Percentiles rank a stretch among this genome's conserved stretches.
Conservation (phyloP, 92 coral and sea anemone species). For the Blastomussa wellsi region DNA sequence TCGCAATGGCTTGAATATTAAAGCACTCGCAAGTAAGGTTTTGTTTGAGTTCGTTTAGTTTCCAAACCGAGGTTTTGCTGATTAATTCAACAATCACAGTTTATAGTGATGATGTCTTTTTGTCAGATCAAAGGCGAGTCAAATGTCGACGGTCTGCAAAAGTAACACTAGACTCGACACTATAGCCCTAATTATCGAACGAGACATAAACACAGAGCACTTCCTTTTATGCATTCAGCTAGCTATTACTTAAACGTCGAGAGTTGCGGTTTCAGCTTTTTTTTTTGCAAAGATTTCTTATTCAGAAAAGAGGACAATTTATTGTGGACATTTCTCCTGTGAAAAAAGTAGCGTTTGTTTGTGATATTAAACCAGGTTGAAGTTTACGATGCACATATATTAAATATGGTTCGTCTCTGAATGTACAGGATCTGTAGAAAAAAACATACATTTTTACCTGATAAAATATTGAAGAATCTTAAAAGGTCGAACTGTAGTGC, state of each 20-base stretch:
- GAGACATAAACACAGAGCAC: slow-evolving; percentile 17
- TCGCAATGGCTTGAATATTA: slow-evolving; percentile 17
- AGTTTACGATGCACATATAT: slow-evolving; percentile 1
- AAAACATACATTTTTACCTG: slow-evolving; percentile 10
- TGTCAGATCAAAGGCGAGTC: not conserved
- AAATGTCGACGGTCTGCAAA: not conserved
- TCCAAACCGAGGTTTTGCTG: not conserved
- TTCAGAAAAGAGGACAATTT: not conserved
- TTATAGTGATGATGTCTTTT: not conserved
- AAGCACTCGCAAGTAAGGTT: not conserved
- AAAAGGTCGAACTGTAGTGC: not conserved
- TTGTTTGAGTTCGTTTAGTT: not conserved
- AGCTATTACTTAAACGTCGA: slow-evolving; percentile 7
- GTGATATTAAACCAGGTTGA: slow-evolving; percentile 20
- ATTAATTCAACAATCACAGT: not conserved
- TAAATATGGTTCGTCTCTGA: not conserved
- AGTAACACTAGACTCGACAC: slow-evolving; percentile 1
- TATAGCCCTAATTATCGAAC: slow-evolving; percentile 12
- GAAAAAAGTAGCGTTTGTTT: not conserved
- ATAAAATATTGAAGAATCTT: slow-evolving; percentile 36
- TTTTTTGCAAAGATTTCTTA: not conserved
- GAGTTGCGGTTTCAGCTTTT: not conserved
- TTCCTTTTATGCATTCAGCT: not conserved
- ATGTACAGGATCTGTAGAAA: slow-evolving; percentile 23
- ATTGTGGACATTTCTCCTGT: not conserved